A percentile compares a stretch with the other conserved stretches of the same genome.
These are phyloP conservation scores for Eristalis pertinax DNA, from an alignment of 2,888 invertebrate genomes.

Conservation along the genomic window DNA sequence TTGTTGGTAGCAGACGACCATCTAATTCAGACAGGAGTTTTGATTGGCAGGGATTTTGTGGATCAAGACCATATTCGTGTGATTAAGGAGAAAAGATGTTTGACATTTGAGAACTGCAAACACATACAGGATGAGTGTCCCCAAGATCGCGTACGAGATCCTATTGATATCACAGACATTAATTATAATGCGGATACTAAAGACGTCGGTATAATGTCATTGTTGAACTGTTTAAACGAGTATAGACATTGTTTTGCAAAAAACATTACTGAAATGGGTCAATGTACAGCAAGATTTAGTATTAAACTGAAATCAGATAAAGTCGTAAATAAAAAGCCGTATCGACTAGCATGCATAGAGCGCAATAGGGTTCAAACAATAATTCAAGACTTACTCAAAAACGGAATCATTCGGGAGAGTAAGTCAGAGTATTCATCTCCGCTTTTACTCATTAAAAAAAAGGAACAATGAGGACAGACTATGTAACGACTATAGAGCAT, in stretches of 20 bases:
- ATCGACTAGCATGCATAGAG: conserved; percentile 28
- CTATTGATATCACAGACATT: neutral
- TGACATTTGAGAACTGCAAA: no score
- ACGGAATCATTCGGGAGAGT: conserved; percentile 31
- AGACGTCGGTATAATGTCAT: neutral
- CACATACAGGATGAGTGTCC: no score
- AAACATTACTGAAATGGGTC: conserved; percentile 5
- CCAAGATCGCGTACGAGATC: no score
- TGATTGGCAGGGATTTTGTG: conserved; percentile 19
- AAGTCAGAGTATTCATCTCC: conserved; percentile 30
- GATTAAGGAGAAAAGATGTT: conserved; percentile 14
- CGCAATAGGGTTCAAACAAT: conserved; percentile 19
- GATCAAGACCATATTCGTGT: conserved; percentile 21
- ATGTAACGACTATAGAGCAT: conserved; percentile 10
- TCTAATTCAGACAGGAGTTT: conserved; percentile 6
- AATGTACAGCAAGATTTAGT: neutral
- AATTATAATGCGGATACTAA: conserved; percentile 1
- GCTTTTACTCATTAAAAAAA: conserved; percentile 23
- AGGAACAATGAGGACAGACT: conserved; percentile 24
- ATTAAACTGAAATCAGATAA: conserved; percentile 13
- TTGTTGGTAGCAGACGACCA: conserved; percentile 19
- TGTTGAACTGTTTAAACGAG: conserved; percentile 17
- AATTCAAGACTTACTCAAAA: conserved; percentile 21
- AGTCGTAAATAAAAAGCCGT: conserved; percentile 27
- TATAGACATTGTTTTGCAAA: conserved; percentile 30